phyloP scores from a whole-genome alignment of 2,797 vertebrate species.

The Pachyuromys duprasi region DNA sequence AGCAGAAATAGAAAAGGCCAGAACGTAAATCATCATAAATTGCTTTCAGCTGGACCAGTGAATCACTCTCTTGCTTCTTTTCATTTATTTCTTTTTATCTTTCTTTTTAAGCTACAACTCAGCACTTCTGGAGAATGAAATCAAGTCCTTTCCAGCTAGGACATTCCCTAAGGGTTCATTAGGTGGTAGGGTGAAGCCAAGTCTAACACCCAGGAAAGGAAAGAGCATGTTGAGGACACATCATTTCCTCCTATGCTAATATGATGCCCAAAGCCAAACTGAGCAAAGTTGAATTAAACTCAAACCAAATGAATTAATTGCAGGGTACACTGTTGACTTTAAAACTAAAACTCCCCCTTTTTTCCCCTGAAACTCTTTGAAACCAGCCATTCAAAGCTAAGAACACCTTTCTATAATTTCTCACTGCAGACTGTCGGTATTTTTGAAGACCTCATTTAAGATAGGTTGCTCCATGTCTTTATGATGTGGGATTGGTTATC shows the following conservation, averaged over 20 bases:
- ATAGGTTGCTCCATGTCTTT: not conserved
- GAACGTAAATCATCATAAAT: conserved; percentile 22
- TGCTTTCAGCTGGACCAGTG: conserved; percentile 3
- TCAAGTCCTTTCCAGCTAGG: not conserved
- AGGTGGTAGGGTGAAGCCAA: conserved; percentile 25
- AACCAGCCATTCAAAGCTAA: not conserved
- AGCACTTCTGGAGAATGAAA: not conserved
- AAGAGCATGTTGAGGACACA: not conserved
- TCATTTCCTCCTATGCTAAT: not conserved
- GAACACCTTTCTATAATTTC: not conserved
- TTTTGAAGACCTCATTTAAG: not conserved
- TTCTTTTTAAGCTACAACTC: not conserved
- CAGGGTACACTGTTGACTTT: not conserved
- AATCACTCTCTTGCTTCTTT: not conserved
- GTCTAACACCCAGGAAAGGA: not conserved
- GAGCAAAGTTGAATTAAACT: not conserved
- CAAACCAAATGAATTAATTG: conserved; percentile 8
- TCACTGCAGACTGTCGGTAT: not conserved
- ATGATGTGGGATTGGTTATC: not conserved
- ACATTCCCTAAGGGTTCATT: not conserved
- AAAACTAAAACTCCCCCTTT: not conserved
- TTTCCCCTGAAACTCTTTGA: not conserved
- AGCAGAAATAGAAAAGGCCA: not conserved
- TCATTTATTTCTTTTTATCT: not conserved
- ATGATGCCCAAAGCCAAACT: not conserved